These are phyloP conservation scores for Drosophila virilis DNA, from an alignment of 1,140 invertebrate species.

Conservation along the genomic window DNA sequence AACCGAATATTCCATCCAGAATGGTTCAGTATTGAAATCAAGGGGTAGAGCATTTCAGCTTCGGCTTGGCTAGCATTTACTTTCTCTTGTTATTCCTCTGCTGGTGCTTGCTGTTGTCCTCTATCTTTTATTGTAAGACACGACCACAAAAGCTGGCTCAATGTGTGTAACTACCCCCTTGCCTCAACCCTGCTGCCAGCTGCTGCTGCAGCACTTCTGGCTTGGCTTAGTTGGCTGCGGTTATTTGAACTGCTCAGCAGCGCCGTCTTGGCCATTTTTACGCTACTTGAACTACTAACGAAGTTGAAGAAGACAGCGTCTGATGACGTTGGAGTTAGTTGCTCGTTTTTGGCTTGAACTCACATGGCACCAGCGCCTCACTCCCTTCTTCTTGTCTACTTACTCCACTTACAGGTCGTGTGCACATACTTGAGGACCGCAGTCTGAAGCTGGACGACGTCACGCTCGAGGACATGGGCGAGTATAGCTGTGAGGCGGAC, in stretches of 20 bases:
- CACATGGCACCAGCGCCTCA: constrained; percentile 12
- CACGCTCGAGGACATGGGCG: constrained; percentile 92
- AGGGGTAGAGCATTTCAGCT: neutral
- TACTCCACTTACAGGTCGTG: constrained; percentile 85
- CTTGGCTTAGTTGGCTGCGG: constrained; percentile 77
- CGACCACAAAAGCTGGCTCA: constrained; percentile 69
- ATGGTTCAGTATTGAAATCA: no score
- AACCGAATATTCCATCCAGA: no score
- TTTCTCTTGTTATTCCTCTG: neutral
- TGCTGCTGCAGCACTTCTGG: constrained; percentile 17
- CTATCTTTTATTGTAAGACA: constrained; percentile 62
- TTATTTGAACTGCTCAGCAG: constrained; percentile 50
- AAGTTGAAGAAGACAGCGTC: constrained; percentile 62
- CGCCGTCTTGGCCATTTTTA: constrained; percentile 70
- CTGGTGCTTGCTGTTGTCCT: constrained; percentile 35
- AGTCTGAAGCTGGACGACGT: constrained; percentile 91
- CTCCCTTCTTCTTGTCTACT: constrained; percentile 12
- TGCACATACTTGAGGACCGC: constrained; percentile 91
- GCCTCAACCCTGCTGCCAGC: neutral
- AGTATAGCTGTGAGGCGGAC: constrained; percentile 95
- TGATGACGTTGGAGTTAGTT: constrained; percentile 26
- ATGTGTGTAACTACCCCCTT: constrained; percentile 3
- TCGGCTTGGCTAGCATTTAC: neutral
- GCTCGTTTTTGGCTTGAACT: constrained; percentile 49
- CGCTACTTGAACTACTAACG: constrained; percentile 82